Conservation (phyloP, 2,888 invertebrate genomes). For the Biston stratarius region DNA sequence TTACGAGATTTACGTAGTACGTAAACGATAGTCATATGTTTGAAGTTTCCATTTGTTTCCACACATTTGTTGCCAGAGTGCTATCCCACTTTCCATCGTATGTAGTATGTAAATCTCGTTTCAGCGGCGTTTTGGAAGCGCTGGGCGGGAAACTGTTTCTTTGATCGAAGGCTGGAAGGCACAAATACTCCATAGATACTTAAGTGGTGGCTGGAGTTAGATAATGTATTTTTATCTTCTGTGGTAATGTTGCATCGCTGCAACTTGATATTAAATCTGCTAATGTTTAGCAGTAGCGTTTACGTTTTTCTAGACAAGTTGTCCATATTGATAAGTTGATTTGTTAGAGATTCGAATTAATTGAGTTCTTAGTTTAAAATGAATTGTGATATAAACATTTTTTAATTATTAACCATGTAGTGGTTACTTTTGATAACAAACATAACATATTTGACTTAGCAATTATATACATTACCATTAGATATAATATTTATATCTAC, state of each 20-base stretch:
- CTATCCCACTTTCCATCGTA: too few species aligned
- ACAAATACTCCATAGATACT: constrained; percentile 29
- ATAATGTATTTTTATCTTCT: constrained; percentile 2
- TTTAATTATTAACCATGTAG: constrained; percentile 12
- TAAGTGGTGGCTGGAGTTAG: constrained; percentile 26
- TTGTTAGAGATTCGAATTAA: constrained; percentile 27
- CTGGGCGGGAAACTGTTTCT: too few species aligned
- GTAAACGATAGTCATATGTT: too few species aligned
- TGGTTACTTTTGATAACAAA: constrained; percentile 17
- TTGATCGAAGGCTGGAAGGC: constrained; percentile 6
- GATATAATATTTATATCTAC: background rate
- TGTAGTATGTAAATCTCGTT: too few species aligned
- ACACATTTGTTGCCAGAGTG: too few species aligned
- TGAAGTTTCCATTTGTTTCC: too few species aligned
- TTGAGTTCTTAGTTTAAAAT: constrained; percentile 25
- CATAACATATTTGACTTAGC: background rate
- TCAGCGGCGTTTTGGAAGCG: too few species aligned
- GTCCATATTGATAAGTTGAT: constrained; percentile 30
- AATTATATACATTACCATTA: constrained; percentile 9
- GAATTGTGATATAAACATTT: constrained; percentile 34
- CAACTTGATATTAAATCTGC: constrained; percentile 32
- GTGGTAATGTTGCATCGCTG: constrained; percentile 14
- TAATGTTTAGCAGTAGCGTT: constrained; percentile 41
- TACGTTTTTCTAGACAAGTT: constrained; percentile 28
- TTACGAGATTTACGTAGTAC: too few species aligned